These are phyloP conservation scores for Hemibates koningsi DNA, from an alignment of 2,113 vertebrate species.

Conservation along the genomic window DNA sequence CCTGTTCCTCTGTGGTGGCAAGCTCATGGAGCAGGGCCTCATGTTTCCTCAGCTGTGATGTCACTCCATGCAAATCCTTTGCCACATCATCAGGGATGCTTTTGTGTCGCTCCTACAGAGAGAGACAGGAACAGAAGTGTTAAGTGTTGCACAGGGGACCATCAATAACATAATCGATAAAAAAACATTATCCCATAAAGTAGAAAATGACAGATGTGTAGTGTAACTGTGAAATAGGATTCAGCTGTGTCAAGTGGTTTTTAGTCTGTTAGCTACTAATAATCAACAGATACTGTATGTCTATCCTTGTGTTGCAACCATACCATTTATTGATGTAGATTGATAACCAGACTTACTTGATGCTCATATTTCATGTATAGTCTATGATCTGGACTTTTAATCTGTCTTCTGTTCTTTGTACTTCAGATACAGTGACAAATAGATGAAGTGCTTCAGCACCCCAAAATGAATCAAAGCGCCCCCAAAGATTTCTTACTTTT, in stretches of 20 bases:
- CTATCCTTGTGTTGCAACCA: not conserved
- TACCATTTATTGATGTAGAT: not conserved
- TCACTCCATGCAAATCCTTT: conserved; percentile 75
- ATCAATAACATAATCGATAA: not conserved
- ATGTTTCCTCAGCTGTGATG: conserved; percentile 78
- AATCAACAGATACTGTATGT: not conserved
- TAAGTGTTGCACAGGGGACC: not conserved
- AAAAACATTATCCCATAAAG: not conserved
- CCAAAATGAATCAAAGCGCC: no score
- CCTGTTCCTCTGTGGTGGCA: conserved; percentile 74
- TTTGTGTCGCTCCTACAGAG: conserved; percentile 75
- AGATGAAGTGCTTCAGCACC: not conserved
- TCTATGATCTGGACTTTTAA: not conserved
- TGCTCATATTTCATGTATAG: not conserved
- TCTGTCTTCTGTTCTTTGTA: not conserved
- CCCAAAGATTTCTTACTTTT: no score
- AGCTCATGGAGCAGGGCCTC: conserved; percentile 77
- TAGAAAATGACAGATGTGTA: not conserved
- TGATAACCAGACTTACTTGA: not conserved
- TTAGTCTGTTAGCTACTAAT: not conserved
- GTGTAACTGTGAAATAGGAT: not conserved
- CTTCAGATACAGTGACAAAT: not conserved
- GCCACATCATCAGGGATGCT: conserved; percentile 80
- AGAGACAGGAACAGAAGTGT: not conserved
- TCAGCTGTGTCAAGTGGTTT: not conserved